Conservation (phyloP, 2,113 vertebrate species). For the human (Homo sapiens) region DNA sequence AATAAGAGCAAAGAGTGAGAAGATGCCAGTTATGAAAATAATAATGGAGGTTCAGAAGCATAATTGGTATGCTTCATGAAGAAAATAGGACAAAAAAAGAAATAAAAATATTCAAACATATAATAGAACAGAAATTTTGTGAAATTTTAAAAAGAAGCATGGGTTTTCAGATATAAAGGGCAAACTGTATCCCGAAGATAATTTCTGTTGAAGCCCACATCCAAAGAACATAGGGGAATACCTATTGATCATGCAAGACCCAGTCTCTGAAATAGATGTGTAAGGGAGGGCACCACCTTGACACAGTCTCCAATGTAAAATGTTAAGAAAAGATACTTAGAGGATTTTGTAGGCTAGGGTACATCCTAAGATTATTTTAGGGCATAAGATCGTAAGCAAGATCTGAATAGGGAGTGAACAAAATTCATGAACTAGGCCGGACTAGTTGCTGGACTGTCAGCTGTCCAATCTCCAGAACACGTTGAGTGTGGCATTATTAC, state of each 20-base stretch:
- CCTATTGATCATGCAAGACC: neutral
- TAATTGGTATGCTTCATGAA: neutral
- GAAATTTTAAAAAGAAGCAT: neutral
- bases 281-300: neutral
- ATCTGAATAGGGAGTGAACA: neutral
- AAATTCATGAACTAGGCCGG: neutral
- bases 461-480: neutral
- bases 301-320: neutral
- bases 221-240: neutral
- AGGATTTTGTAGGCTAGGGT: neutral
- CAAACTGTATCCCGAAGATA: neutral
- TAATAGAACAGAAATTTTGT: neutral
- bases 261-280: neutral
- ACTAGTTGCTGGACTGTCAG: neutral
- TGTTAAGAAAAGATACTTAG: neutral
- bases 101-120: neutral
- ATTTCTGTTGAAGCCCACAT: neutral
- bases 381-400: neutral
- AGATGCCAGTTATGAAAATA: neutral
- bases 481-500: rapidly evolving
- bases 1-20: neutral
- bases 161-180: neutral
- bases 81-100: neutral
- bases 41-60: neutral
- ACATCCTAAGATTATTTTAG: neutral